Evolutionary conservation across 2,797 vertebrate genomes (phyloP).

Genomic region (Parauchenoglanis ngamensis): DNA sequence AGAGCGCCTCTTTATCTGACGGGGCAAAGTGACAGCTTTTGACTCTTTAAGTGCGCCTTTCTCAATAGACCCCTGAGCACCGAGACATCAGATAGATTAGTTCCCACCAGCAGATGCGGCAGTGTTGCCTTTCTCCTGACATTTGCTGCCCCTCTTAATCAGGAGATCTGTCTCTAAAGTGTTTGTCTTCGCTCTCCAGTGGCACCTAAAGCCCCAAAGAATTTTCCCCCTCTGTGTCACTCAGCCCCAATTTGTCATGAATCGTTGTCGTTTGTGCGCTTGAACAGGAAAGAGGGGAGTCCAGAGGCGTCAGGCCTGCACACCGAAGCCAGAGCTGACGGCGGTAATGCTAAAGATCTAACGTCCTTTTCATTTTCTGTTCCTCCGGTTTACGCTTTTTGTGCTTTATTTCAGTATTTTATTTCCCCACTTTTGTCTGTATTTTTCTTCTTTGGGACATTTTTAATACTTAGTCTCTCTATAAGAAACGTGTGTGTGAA

Average conservation of each 20-base stretch:
- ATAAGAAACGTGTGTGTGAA: background rate
- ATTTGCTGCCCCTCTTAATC: conserved; percentile 49
- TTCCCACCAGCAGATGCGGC: conserved; percentile 56
- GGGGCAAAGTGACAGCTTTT: conserved; percentile 37
- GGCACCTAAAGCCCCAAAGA: conserved; percentile 60
- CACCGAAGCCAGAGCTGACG: conserved; percentile 63
- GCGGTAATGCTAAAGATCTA: conserved; percentile 38
- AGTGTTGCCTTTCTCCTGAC: conserved; percentile 54
- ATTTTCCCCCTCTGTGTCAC: conserved; percentile 58
- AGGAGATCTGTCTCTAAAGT: conserved; percentile 54
- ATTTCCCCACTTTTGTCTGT: background rate
- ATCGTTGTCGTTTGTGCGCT: conserved; percentile 39
- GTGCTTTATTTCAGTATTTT: background rate
- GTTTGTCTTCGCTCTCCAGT: conserved; percentile 60
- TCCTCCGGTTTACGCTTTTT: no score
- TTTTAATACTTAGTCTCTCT: background rate
- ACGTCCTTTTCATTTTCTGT: background rate
- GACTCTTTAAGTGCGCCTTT: conserved; percentile 42
- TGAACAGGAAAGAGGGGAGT: conserved; percentile 44
- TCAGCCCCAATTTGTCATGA: conserved; percentile 69
- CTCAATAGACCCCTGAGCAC: conserved; percentile 41
- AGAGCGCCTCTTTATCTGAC: conserved; percentile 47
- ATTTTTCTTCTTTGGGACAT: background rate
- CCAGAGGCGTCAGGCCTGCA: conserved; percentile 56
- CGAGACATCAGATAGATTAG: conserved; percentile 43